phyloP scores from a whole-genome alignment of 2,797 vertebrate genomes.

The Molossus alvarezi region DNA sequence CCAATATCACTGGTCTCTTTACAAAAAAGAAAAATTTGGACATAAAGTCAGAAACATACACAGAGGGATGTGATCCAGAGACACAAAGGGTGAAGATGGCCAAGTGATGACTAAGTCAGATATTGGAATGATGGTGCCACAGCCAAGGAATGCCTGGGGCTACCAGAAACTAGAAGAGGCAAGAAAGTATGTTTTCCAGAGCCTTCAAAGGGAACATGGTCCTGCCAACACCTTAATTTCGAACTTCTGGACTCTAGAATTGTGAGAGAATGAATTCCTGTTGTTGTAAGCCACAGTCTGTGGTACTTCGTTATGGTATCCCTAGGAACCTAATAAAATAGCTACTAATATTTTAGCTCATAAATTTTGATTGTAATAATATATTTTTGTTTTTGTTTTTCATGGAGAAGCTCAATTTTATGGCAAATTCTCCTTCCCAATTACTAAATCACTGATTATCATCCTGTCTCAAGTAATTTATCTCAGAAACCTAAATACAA shows the following conservation, averaged over 20 bases:
- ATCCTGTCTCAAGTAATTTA: neutral
- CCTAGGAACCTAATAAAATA: neutral
- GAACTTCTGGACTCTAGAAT: neutral
- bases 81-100: neutral
- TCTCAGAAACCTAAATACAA: neutral
- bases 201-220: neutral
- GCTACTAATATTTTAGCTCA: neutral
- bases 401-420: neutral
- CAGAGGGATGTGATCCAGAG: neutral
- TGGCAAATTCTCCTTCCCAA: neutral
- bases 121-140: neutral
- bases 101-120: neutral
- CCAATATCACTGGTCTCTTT: neutral
- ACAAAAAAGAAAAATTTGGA: neutral
- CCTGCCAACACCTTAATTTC: neutral
- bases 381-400: neutral
- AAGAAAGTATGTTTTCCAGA: neutral
- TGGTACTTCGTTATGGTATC: neutral
- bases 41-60: neutral
- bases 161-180: neutral
- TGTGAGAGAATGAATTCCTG: neutral
- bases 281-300: neutral
- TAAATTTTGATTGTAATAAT: neutral
- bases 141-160: neutral
- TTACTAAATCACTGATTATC: neutral